Conservation (phyloP, 2,797 vertebrate species). For the Hydrophis major region DNA sequence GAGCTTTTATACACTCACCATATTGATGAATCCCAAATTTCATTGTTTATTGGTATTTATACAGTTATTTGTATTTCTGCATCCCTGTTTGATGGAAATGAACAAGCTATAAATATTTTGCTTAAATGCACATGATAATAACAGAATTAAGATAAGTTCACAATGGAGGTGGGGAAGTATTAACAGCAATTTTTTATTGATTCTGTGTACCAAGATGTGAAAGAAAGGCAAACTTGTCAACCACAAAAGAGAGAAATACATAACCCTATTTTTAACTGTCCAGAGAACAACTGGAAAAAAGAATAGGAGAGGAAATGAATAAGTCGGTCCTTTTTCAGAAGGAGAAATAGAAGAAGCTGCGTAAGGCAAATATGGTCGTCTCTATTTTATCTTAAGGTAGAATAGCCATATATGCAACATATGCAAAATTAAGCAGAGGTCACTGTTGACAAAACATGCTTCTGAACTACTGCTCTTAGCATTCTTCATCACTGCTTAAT, state of each 20-base stretch:
- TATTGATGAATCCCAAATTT: not conserved
- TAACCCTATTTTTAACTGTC: not conserved
- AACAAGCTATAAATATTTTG: not conserved
- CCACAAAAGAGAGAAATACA: not conserved
- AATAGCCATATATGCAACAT: not conserved
- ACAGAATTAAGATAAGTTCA: not conserved
- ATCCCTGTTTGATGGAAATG: not conserved
- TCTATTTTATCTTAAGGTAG: not conserved
- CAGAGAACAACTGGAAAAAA: not conserved
- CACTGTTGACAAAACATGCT: not conserved
- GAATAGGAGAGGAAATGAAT: not conserved
- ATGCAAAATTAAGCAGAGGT: not conserved
- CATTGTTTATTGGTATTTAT: constrained; percentile 4
- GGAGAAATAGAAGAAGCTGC: not conserved
- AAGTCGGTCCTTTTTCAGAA: not conserved
- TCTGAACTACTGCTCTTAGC: not conserved
- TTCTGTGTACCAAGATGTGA: not conserved
- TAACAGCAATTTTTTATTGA: not conserved
- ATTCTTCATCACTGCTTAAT: not conserved
- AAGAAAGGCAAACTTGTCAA: too few species aligned
- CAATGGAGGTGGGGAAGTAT: not conserved
- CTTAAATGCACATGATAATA: not conserved
- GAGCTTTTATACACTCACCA: not conserved
- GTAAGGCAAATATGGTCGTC: not conserved
- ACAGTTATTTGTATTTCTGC: not conserved